Evolutionary conservation across 1,140 invertebrate species (phyloP).

Genomic region (Megathymus violae): DNA sequence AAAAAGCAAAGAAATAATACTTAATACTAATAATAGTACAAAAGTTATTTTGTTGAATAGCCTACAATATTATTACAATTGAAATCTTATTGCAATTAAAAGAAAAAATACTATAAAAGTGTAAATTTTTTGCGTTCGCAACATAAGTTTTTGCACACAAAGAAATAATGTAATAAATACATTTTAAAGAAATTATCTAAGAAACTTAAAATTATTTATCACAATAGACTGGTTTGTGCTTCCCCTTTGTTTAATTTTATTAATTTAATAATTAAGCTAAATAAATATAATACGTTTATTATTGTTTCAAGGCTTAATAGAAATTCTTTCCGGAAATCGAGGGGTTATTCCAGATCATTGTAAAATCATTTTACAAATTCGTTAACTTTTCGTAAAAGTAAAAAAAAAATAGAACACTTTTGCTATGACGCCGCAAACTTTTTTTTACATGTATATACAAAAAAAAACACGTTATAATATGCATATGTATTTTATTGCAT

Average conservation of each 20-base stretch:
- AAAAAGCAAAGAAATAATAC: too few relatives aligned
- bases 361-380: conserved; percentile 6
- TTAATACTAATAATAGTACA: conserved; percentile 17
- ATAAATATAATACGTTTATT: conserved; percentile 31
- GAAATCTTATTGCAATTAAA: conserved; percentile 55
- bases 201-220: conserved; percentile 80
- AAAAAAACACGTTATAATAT: too few relatives aligned
- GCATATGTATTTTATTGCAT: conserved; percentile 7
- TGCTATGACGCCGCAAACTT: neutral
- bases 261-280: conserved; percentile 51
- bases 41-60: conserved; percentile 42
- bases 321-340: conserved; percentile 21
- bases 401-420: neutral
- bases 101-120: conserved; percentile 53
- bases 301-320: conserved; percentile 59
- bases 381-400: too few relatives aligned
- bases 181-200: conserved; percentile 47
- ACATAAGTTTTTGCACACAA: conserved; percentile 63
- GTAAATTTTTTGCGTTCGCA: conserved; percentile 61
- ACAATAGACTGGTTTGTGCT: conserved; percentile 78
- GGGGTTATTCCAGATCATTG: neutral
- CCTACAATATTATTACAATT: conserved; percentile 43
- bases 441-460: conserved; percentile 15
- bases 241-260: conserved; percentile 47
- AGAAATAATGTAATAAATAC: conserved; percentile 63